Evolutionary conservation across 1,140 invertebrate species (phyloP).

Genomic region (Macrostomum lignano): DNA sequence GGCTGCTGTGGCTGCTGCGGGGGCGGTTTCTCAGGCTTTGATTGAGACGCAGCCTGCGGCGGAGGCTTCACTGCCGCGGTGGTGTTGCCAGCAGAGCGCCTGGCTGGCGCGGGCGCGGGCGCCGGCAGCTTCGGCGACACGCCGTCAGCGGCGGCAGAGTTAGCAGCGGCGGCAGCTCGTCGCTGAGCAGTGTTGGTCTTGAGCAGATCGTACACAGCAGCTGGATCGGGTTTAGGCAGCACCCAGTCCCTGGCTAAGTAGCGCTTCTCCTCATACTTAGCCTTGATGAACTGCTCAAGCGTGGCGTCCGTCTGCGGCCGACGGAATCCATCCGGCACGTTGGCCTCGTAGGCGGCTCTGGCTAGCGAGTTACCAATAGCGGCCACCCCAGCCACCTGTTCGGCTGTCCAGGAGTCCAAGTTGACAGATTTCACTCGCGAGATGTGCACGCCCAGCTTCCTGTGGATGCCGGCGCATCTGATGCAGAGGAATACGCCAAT

Average conservation of each 20-base stretch:
- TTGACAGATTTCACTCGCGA: constrained; percentile 91
- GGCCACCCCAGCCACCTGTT: constrained; percentile 62
- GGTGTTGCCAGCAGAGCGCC: too few relatives aligned
- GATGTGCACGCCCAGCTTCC: constrained; percentile 86
- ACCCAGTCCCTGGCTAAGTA: constrained; percentile 89
- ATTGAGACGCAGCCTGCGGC: too few relatives aligned
- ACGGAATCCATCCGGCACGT: constrained; percentile 68
- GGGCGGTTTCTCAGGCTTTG: too few relatives aligned
- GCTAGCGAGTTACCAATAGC: constrained; percentile 92
- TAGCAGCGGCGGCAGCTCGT: too few relatives aligned
- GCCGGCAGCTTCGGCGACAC: too few relatives aligned
- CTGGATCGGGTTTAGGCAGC: constrained; percentile 46
- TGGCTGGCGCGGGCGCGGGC: too few relatives aligned
- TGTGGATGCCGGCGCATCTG: constrained; percentile 80
- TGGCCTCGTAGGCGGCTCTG: constrained; percentile 80
- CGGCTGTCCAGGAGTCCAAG: constrained; percentile 84
- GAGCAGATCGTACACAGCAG: too few relatives aligned
- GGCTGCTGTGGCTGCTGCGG: too few relatives aligned
- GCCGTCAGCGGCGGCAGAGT: too few relatives aligned
- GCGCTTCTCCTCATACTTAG: constrained; percentile 91
- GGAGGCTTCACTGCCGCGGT: too few relatives aligned
- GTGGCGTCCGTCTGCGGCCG: constrained; percentile 70
- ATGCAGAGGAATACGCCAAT: constrained; percentile 89
- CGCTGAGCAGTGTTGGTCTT: too few relatives aligned
- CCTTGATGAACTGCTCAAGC: constrained; percentile 68